Evolutionary conservation across 2,113 vertebrate genomes (phyloP).

Genomic region (Genyomyrus donnyi): DNA sequence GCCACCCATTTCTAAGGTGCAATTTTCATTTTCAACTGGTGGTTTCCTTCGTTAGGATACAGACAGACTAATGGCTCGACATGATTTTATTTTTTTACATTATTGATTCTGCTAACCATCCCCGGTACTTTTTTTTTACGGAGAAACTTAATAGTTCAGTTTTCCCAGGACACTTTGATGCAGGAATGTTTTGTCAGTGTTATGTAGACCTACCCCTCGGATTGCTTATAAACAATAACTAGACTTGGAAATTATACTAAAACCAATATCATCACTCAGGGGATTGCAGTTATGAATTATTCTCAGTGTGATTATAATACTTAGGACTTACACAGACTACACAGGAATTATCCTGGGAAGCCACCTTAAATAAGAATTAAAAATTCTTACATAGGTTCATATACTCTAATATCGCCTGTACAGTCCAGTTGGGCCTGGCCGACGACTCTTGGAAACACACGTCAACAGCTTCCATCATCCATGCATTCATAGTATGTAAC

Average conservation of each 20-base stretch:
- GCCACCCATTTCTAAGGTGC: neutral
- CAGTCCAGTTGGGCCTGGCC: neutral
- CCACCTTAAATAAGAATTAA: neutral
- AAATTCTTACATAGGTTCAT: neutral
- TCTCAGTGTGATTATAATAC: neutral
- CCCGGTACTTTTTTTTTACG: neutral
- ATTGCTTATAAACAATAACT: neutral
- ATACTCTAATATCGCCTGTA: neutral
- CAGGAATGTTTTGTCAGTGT: neutral
- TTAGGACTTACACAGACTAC: neutral
- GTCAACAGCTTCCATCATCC: neutral
- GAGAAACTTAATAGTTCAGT: neutral
- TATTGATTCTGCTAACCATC: neutral
- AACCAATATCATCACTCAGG: neutral
- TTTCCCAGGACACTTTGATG: neutral
- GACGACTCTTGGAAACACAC: neutral
- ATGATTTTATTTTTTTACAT: neutral
- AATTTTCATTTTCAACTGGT: neutral
- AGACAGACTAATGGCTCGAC: neutral
- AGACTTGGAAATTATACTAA: neutral
- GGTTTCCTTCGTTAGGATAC: neutral
- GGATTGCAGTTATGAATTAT: neutral
- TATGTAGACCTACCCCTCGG: neutral
- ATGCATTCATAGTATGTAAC: neutral
- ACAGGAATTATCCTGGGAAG: neutral